Evolutionary conservation across 2,888 invertebrate species (phyloP), one percentile per base, ranked within the genome.

Genomic region (Merodon equestris): DNA sequence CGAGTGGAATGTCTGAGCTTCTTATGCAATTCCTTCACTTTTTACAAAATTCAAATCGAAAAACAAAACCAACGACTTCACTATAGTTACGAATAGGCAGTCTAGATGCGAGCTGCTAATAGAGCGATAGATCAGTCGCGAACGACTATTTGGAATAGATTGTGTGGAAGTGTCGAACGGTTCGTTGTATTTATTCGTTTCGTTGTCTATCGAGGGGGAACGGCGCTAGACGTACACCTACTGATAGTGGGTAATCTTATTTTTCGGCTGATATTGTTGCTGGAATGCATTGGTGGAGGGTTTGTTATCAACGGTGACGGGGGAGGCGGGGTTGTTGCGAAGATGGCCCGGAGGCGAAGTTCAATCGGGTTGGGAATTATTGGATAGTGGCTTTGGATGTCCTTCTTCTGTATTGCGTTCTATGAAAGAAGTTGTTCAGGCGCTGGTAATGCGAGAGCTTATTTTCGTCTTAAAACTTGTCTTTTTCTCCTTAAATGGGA

Each of bases 111-210:
- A 40, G n/a, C 40, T 10, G 7, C 27, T 27, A 27, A 27, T n/a
- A n/a, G n/a, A n/a, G n/a, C 10, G 36, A 7, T 61, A 45, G 61
- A 70, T 77, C 67, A 42, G 44, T 56, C 44, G 48, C 77, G 57
- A 36, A 57, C 47, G 63, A 73, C 47, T 27, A 63, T 53, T 44
- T 61, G 72, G 45, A 40, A 51, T 53, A 51, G 77, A 77, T 77
- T 77, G 67, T 73, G 63, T 34, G 36, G 13, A 27, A 44, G 14
- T 54, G 9, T 9, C 40, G 51, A 63, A 18, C 67, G 14, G 42
- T n/a, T 61, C 44, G 73, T 77, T 77, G 67, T 77, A 77, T 77
- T 77, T 77, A 77, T 77, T 68, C 77, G 18, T 44, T 77, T 77
- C 42, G 61, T 15, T 64, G 27, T 48, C 17, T 9, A 63, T 14